These are phyloP conservation scores for Beaufortia kweichowensis DNA, from an alignment of 2,113 vertebrate genomes.

Conservation along the genomic window DNA sequence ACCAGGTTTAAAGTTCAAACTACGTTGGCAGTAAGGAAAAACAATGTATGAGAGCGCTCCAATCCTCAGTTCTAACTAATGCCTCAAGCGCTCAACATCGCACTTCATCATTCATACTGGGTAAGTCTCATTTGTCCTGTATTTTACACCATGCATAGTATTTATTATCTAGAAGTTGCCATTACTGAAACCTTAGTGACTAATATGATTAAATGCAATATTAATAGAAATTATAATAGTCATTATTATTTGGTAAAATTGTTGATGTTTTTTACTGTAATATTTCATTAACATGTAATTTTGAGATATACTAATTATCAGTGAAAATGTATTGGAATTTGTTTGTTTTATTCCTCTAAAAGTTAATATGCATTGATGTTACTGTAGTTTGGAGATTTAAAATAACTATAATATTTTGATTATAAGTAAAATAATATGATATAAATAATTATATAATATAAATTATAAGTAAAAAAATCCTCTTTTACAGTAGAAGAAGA, in stretches of 20 bases:
- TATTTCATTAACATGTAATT: too few relatives aligned
- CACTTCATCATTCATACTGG: neutral
- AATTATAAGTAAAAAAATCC: too few relatives aligned
- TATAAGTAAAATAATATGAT: too few relatives aligned
- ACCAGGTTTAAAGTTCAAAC: slow-evolving; percentile 36
- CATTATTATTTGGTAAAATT: neutral
- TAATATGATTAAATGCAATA: neutral
- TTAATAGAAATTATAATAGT: neutral
- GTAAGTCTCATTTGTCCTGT: slow-evolving; percentile 18
- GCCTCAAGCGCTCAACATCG: neutral
- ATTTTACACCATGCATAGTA: neutral
- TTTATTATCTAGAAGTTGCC: too few relatives aligned
- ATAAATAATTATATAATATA: too few relatives aligned
- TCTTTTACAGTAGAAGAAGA: slow-evolving; percentile 20
- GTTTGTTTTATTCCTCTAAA: neutral
- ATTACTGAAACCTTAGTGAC: too few relatives aligned
- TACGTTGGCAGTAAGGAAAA: neutral
- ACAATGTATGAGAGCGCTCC: neutral
- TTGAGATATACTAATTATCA: too few relatives aligned
- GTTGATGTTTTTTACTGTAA: too few relatives aligned
- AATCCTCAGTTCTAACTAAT: slow-evolving; percentile 1
- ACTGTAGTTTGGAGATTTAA: neutral
- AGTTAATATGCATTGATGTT: neutral
- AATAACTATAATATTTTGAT: too few relatives aligned
- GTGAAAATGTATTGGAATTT: neutral